These are phyloP conservation scores for Mesorhabditis sp. DNA, from an alignment of 2,888 invertebrate species.

Conservation along the genomic window DNA sequence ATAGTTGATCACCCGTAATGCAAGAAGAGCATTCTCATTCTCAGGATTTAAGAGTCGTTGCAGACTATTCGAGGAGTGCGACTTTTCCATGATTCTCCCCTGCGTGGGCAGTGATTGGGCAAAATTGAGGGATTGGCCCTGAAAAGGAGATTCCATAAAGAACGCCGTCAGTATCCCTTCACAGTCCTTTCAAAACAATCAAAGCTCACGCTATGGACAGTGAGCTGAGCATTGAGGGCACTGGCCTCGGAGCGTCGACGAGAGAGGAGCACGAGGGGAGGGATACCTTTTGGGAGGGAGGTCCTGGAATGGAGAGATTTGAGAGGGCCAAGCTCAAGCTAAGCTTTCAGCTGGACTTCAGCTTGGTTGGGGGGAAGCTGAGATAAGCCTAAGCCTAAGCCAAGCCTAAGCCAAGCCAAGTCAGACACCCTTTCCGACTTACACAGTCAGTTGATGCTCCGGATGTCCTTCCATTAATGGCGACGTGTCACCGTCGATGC, in stretches of 20 bases:
- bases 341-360: too few relatives aligned
- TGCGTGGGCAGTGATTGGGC: background rate
- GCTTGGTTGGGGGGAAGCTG: too few relatives aligned
- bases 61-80: background rate
- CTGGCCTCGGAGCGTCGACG: conserved; percentile 1
- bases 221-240: conserved; percentile 1
- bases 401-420: too few relatives aligned
- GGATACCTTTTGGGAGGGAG: background rate
- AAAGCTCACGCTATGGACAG: background rate
- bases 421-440: too few relatives aligned
- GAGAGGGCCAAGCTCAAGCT: too few relatives aligned
- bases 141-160: background rate
- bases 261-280: background rate
- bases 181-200: background rate
- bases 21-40: conserved; percentile 1
- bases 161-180: background rate
- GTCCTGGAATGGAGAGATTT: background rate
- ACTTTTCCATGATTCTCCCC: background rate
- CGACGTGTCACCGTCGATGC: too few relatives aligned
- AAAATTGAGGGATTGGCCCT: background rate
- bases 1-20: conserved; percentile 1
- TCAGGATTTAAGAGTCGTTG: background rate
- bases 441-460: too few relatives aligned
- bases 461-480: too few relatives aligned
- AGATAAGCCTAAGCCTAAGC: too few relatives aligned